A percentile compares a stretch with the other conserved stretches of the same genome.
phyloP scores from a whole-genome alignment of 2,113 vertebrate genomes.

The Labeo catla region DNA sequence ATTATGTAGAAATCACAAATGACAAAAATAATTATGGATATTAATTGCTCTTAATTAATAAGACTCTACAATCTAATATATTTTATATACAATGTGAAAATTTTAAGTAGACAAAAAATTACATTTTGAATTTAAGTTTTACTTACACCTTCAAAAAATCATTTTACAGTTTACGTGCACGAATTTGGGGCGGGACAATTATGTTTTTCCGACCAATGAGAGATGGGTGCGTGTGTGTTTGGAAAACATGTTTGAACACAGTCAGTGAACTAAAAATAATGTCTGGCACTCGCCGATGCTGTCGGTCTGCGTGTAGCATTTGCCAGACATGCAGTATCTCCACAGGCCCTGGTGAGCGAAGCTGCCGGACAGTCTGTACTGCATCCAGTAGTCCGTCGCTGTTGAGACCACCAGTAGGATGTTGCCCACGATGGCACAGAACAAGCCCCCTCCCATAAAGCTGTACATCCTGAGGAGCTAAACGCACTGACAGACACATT shows the following conservation, averaged over 20 bases:
- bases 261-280: background rate
- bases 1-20: too few relatives aligned
- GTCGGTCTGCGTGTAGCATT: slow-evolving; percentile 88
- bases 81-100: too few relatives aligned
- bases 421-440: slow-evolving; percentile 89
- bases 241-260: background rate
- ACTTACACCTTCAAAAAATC: too few relatives aligned
- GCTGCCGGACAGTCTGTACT: slow-evolving; percentile 84
- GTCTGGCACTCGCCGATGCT: slow-evolving; percentile 81
- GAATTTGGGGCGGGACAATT: too few relatives aligned
- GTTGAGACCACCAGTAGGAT: slow-evolving; percentile 87
- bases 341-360: slow-evolving; percentile 90
- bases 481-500: slow-evolving; percentile 53
- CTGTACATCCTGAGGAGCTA: slow-evolving; percentile 83
- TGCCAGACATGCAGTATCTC: slow-evolving; percentile 87
- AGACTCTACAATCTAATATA: too few relatives aligned
- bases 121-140: too few relatives aligned
- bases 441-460: slow-evolving; percentile 90
- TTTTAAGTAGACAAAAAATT: too few relatives aligned
- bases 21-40: too few relatives aligned
- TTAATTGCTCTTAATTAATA: too few relatives aligned
- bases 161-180: too few relatives aligned
- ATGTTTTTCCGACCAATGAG: too few relatives aligned
- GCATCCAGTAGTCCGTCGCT: slow-evolving; percentile 92
- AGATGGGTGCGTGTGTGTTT: background rate